Conservation (phyloP, 2,797 vertebrate species). For the Myotis vivesi region DNA sequence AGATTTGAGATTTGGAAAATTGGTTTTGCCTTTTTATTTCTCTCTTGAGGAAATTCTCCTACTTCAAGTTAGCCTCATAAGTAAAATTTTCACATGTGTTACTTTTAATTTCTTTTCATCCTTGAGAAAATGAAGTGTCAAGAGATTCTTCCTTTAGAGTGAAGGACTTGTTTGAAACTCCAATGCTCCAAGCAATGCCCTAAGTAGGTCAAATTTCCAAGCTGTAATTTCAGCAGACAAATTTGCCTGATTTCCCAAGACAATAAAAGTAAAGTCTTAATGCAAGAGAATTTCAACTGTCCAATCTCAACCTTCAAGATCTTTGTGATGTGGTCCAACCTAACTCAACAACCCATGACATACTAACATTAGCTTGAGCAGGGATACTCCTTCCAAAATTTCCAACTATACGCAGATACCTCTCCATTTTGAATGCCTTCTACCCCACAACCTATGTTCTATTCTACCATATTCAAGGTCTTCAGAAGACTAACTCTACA, state of each 20-base stretch:
- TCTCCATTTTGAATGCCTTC: neutral
- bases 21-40: conserved; percentile 53
- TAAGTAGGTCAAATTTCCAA: conserved; percentile 72
- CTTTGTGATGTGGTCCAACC: neutral
- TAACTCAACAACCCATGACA: neutral
- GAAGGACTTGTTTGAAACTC: conserved; percentile 61
- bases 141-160: conserved; percentile 64
- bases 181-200: conserved; percentile 59
- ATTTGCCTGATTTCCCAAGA: conserved; percentile 61
- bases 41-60: conserved; percentile 52
- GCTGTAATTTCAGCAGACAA: conserved; percentile 65
- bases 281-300: neutral
- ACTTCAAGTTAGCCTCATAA: conserved; percentile 51
- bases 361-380: neutral
- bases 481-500: neutral
- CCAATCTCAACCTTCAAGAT: neutral
- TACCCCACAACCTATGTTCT: neutral
- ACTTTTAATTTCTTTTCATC: conserved; percentile 74
- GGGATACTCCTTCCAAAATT: neutral
- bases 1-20: conserved; percentile 55
- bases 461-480: neutral
- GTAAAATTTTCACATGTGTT: conserved; percentile 60
- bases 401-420: neutral
- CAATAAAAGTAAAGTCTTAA: conserved; percentile 39
- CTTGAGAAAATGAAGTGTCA: conserved; percentile 73